These are phyloP conservation scores for Phymatocera aterrima DNA, from an alignment of 2,888 invertebrate species.

Conservation along the genomic window DNA sequence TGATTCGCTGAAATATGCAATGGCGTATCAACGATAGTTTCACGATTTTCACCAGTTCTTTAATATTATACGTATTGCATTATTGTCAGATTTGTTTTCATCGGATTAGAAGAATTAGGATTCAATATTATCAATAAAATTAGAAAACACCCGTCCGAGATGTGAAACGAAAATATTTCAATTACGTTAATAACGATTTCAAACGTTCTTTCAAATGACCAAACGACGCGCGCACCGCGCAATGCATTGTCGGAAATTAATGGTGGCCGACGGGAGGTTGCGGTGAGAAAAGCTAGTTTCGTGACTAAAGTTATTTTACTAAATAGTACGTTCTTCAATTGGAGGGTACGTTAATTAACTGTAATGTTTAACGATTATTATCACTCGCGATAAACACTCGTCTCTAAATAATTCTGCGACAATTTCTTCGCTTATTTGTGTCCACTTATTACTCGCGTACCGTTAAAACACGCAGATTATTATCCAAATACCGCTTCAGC, in stretches of 20 bases:
- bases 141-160: not conserved
- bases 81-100: not conserved
- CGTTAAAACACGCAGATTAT: constrained; percentile 12
- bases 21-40: not conserved
- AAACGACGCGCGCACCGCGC: constrained; percentile 46
- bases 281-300: constrained; percentile 38
- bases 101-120: not conserved
- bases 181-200: not conserved
- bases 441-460: not conserved
- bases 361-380: not conserved
- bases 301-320: not conserved
- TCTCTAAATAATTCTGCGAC: not conserved
- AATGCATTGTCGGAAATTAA: constrained; percentile 46
- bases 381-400: not conserved
- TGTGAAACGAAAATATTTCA: not conserved
- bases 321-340: constrained; percentile 16
- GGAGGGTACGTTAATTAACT: constrained; percentile 30
- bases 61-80: not conserved
- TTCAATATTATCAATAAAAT: not conserved
- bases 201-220: not conserved
- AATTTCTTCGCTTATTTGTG: not conserved
- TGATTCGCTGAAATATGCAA: constrained; percentile 2
- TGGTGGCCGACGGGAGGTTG: constrained; percentile 45
- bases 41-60: not conserved
- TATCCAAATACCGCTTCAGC: not conserved